A percentile compares a stretch with the other conserved stretches of the same genome.
Evolutionary conservation across 2,888 invertebrate species (phyloP).

Genomic region (Drosophila austrosaltans): DNA sequence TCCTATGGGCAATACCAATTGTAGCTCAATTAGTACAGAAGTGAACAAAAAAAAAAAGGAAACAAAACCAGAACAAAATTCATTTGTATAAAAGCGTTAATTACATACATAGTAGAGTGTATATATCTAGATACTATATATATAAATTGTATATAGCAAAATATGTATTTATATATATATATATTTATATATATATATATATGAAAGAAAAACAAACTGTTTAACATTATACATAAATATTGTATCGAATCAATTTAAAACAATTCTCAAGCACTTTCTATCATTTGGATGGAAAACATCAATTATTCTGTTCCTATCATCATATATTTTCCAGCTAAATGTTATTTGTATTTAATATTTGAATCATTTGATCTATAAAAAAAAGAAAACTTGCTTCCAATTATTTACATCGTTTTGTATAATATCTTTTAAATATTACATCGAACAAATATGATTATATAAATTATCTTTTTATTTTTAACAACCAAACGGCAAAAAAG

Average conservation of each 20-base stretch:
- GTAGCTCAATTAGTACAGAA: neutral
- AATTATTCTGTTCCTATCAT: neutral
- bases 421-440: neutral
- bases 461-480: neutral
- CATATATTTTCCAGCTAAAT: neutral
- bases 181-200: slow-evolving; percentile 19
- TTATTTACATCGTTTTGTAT: slow-evolving; percentile 3
- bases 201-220: slow-evolving; percentile 23
- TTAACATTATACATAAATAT: neutral
- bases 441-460: slow-evolving; percentile 2
- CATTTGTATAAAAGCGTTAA: slow-evolving; percentile 49
- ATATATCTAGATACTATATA: slow-evolving; percentile 28
- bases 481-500: neutral
- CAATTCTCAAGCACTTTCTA: neutral
- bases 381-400: slow-evolving; percentile 6
- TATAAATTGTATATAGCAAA: slow-evolving; percentile 9
- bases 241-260: neutral
- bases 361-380: neutral
- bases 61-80: slow-evolving; percentile 17
- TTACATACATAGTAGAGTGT: slow-evolving; percentile 45
- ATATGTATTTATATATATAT: neutral
- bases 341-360: neutral
- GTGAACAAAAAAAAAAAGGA: slow-evolving; percentile 20
- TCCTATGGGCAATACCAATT: slow-evolving; percentile 6
- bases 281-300: neutral